phyloP scores from a whole-genome alignment of 64 coral and sea anemone genomes.

The Montipora sp. region DNA sequence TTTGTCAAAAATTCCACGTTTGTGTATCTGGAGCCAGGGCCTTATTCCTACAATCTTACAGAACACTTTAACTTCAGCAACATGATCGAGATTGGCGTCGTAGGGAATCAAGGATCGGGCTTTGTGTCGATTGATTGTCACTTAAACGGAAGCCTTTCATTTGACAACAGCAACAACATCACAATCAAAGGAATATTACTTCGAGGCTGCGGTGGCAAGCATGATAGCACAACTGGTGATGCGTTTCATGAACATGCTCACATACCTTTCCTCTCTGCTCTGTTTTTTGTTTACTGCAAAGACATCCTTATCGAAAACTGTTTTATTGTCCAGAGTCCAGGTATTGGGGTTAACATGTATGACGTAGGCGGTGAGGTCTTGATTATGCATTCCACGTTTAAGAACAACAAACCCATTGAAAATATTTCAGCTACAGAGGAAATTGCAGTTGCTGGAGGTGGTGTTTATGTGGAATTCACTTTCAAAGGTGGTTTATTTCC shows the following conservation, averaged over 20 bases:
- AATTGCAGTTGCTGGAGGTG: slow-evolving; percentile 41
- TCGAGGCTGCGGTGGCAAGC: slow-evolving; percentile 33
- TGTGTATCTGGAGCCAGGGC: slow-evolving; percentile 35
- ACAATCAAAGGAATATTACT: slow-evolving; percentile 36
- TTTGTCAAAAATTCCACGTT: neutral
- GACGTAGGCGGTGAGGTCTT: slow-evolving; percentile 54
- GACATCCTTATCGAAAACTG: slow-evolving; percentile 37
- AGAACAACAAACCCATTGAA: neutral
- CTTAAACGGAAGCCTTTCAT: slow-evolving; percentile 39
- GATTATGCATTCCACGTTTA: slow-evolving; percentile 28
- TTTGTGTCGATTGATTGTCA: slow-evolving; percentile 58
- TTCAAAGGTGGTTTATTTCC: slow-evolving; percentile 41
- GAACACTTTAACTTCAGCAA: slow-evolving; percentile 61
- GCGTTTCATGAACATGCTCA: slow-evolving; percentile 24
- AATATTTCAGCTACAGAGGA: neutral
- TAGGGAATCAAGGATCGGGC: slow-evolving; percentile 30
- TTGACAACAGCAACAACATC: slow-evolving; percentile 65
- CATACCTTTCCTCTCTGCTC: slow-evolving; percentile 28
- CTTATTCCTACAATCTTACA: slow-evolving; percentile 54
- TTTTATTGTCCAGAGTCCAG: slow-evolving; percentile 24
- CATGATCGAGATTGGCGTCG: slow-evolving; percentile 17
- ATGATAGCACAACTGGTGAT: slow-evolving; percentile 34
- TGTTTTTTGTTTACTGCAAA: slow-evolving; percentile 63
- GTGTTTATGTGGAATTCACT: slow-evolving; percentile 66
- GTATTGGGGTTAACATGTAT: slow-evolving; percentile 55